Evolutionary conservation across 2,888 invertebrate species (phyloP).

Genomic region (Tetramorium bicarinatum): DNA sequence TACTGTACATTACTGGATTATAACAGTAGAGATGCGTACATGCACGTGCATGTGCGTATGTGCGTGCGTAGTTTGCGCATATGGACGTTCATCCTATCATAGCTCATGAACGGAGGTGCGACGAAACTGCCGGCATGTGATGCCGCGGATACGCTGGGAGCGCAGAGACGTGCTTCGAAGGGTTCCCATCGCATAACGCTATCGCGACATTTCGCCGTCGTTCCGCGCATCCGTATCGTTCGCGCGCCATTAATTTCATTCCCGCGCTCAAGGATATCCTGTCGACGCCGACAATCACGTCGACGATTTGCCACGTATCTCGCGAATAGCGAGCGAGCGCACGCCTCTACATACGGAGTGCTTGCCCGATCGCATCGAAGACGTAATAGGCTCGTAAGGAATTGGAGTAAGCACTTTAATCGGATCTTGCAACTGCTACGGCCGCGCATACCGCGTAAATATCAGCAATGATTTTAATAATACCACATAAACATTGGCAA

Average conservation of each 20-base stretch:
- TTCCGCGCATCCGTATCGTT: slow-evolving; percentile 68
- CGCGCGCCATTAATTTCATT: slow-evolving; percentile 78
- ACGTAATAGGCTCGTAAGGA: slow-evolving; percentile 40
- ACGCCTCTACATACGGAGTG: slow-evolving; percentile 1
- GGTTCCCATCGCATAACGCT: slow-evolving; percentile 74
- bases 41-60: background rate
- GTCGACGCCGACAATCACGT: slow-evolving; percentile 74
- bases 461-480: background rate
- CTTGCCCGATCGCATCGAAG: slow-evolving; percentile 15
- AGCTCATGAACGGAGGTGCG: slow-evolving; percentile 68
- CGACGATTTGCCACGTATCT: slow-evolving; percentile 74
- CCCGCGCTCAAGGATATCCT: slow-evolving; percentile 76
- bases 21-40: slow-evolving; percentile 25
- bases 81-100: slow-evolving; percentile 12
- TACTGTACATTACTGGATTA: background rate
- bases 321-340: slow-evolving; percentile 31
- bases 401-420: slow-evolving; percentile 23
- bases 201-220: slow-evolving; percentile 73
- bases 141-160: slow-evolving; percentile 72
- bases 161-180: slow-evolving; percentile 74
- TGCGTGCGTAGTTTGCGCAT: slow-evolving; percentile 23
- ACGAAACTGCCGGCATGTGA: slow-evolving; percentile 76
- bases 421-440: slow-evolving; percentile 1
- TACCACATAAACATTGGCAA: no score
- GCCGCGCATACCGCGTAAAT: background rate